A percentile compares a stretch with the other conserved stretches of the same genome.
phyloP scores from a whole-genome alignment of 2,113 vertebrate species.

The Hippocampus guttulatus region DNA sequence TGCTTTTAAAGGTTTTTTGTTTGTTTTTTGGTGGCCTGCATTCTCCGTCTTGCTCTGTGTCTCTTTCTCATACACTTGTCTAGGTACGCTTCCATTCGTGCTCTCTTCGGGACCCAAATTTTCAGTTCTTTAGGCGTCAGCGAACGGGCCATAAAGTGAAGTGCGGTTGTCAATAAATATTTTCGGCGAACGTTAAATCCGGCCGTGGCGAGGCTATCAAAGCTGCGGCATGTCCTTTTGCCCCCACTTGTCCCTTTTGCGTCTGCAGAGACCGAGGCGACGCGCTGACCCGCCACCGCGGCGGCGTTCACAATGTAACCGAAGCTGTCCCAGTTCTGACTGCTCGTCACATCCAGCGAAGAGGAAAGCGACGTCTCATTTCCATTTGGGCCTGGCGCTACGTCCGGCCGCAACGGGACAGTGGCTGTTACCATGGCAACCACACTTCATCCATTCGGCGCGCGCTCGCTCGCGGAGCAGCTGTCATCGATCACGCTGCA shows the following conservation, averaged over 20 bases:
- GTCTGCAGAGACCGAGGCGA: not conserved
- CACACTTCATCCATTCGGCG: not conserved
- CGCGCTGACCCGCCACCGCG: conserved; percentile 2
- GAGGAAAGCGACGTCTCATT: not conserved
- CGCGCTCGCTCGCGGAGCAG: not conserved
- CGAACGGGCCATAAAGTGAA: conserved; percentile 38
- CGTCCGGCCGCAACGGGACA: not conserved
- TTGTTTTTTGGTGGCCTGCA: not conserved
- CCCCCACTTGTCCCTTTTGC: conserved; percentile 2
- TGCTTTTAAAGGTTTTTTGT: too few relatives aligned
- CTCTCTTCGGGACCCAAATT: conserved; percentile 2
- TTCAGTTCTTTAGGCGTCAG: conserved; percentile 16
- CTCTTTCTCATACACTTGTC: not conserved
- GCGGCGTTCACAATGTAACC: not conserved
- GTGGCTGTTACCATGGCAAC: not conserved
- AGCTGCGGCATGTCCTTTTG: conserved; percentile 5
- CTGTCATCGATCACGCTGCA: not conserved
- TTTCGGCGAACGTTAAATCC: conserved; percentile 25
- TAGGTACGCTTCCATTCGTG: not conserved
- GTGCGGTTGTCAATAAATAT: conserved; percentile 20
- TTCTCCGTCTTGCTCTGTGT: not conserved
- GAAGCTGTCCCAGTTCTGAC: conserved; percentile 7
- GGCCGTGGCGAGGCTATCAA: conserved; percentile 11
- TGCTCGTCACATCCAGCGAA: conserved; percentile 9
- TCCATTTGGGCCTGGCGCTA: not conserved